Conservation (phyloP, 2,113 vertebrate species). For the Gulo gulo region DNA sequence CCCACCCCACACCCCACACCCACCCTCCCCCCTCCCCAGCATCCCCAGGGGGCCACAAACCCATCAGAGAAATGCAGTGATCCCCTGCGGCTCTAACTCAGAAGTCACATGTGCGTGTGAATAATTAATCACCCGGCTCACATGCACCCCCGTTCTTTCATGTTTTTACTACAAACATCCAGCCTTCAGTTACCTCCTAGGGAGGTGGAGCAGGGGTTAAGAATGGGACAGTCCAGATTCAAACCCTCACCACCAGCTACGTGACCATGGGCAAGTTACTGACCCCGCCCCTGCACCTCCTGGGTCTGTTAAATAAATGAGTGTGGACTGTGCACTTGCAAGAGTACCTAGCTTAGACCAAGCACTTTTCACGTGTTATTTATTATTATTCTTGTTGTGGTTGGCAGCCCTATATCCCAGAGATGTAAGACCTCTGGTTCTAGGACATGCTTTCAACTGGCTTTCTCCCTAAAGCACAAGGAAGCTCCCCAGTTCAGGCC, state of each 20-base stretch:
- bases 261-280: not conserved
- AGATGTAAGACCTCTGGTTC: not conserved
- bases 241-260: not conserved
- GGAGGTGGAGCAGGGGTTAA: not conserved
- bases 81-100: not conserved
- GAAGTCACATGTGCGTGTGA: not conserved
- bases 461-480: not conserved
- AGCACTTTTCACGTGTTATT: not conserved
- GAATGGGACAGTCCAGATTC: not conserved
- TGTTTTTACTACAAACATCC: not conserved
- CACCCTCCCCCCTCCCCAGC: accelerated
- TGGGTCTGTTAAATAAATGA: not conserved
- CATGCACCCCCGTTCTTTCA: not conserved
- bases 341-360: not conserved
- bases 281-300: not conserved
- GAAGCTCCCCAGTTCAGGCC: not conserved
- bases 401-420: not conserved
- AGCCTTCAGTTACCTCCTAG: not conserved
- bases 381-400: not conserved
- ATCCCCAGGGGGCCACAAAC: not conserved
- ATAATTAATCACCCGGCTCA: not conserved
- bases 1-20: too few species aligned
- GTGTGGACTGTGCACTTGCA: not conserved
- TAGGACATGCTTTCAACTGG: not conserved
- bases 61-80: not conserved